Evolutionary conservation across 2,113 vertebrate genomes (phyloP).

Genomic region (Callipepla californica): DNA sequence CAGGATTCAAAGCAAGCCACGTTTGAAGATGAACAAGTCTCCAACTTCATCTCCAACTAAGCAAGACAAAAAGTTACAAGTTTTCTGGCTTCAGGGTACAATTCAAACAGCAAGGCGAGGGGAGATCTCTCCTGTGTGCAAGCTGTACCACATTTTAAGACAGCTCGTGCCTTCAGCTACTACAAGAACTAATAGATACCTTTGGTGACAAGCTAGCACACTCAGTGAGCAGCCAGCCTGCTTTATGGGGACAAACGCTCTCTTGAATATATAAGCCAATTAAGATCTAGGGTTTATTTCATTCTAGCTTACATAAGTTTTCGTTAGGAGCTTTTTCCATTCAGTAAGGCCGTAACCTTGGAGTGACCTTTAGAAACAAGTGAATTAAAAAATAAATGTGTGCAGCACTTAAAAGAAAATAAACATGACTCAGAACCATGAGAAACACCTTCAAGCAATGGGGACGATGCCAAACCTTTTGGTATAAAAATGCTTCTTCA

Average conservation of each 20-base stretch:
- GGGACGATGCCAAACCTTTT: slow-evolving; percentile 53
- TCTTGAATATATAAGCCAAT: neutral
- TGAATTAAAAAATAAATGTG: slow-evolving; percentile 28
- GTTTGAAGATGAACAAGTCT: neutral
- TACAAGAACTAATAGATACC: neutral
- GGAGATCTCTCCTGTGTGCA: neutral
- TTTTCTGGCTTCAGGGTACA: slow-evolving; percentile 1
- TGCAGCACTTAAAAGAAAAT: slow-evolving; percentile 29
- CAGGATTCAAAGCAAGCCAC: slow-evolving; percentile 18
- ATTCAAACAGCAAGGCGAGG: slow-evolving; percentile 14
- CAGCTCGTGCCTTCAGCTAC: neutral
- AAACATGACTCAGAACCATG: slow-evolving; percentile 56
- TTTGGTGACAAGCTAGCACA: neutral
- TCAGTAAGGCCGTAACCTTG: slow-evolving; percentile 9
- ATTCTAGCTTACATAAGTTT: neutral
- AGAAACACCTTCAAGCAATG: slow-evolving; percentile 67
- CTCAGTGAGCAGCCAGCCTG: slow-evolving; percentile 38
- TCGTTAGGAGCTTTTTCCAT: slow-evolving; percentile 9
- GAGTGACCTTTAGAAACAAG: slow-evolving; percentile 43
- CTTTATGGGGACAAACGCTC: slow-evolving; percentile 13
- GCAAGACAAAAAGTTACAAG: neutral
- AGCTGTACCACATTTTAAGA: neutral
- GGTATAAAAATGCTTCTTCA: slow-evolving; percentile 48
- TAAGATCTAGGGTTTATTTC: neutral
- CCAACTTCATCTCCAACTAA: neutral